These are phyloP conservation scores for Tetanocera ferruginea DNA, from an alignment of 2,888 invertebrate species.

Conservation along the genomic window DNA sequence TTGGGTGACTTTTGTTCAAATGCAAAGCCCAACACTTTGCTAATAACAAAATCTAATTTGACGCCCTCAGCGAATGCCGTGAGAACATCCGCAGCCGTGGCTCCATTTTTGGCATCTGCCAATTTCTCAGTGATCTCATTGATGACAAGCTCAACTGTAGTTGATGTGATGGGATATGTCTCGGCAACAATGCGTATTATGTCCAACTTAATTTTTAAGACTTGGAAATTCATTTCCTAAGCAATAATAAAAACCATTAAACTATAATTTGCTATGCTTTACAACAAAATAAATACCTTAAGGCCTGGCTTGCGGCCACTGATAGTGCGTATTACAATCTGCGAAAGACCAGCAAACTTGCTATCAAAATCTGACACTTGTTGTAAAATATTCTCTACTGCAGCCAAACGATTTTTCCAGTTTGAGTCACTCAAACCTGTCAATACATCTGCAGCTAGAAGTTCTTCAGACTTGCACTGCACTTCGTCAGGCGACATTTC, in stretches of 20 bases:
- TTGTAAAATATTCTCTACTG: conserved; percentile 80
- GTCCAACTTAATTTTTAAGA: conserved; percentile 85
- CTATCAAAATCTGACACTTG: conserved; percentile 75
- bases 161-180: conserved; percentile 79
- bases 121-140: conserved; percentile 87
- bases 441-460: conserved; percentile 76
- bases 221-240: conserved; percentile 92
- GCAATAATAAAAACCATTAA: conserved; percentile 11
- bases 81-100: conserved; percentile 76
- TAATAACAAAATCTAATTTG: conserved; percentile 80
- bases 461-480: conserved; percentile 78
- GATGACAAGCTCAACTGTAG: conserved; percentile 81
- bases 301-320: conserved; percentile 87
- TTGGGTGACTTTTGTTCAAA: conserved; percentile 93
- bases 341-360: conserved; percentile 76
- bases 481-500: conserved; percentile 84
- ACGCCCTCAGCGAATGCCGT: conserved; percentile 84
- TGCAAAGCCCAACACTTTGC: conserved; percentile 80
- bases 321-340: conserved; percentile 80
- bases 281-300: conserved; percentile 60
- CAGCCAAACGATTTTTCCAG: conserved; percentile 86
- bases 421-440: conserved; percentile 81
- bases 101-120: conserved; percentile 85
- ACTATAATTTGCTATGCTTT: not conserved
- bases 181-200: conserved; percentile 83